Percentiles rank a stretch among this genome's conserved stretches.
These are phyloP conservation scores for Luidia sarsii DNA, from an alignment of 53 echinoderm and acorn worm species.

Conservation along the genomic window DNA sequence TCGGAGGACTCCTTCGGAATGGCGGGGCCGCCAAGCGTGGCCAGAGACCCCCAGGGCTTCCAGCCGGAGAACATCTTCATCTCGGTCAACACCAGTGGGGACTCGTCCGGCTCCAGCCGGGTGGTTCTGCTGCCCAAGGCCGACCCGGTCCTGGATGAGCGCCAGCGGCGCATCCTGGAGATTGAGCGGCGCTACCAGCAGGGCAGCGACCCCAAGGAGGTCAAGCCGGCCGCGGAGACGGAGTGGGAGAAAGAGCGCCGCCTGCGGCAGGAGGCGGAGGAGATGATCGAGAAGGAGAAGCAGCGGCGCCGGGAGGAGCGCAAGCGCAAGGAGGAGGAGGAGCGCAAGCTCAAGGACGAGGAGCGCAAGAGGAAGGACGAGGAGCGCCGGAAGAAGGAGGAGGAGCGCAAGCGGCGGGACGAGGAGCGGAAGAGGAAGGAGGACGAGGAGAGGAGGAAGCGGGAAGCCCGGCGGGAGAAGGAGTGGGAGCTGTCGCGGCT, in stretches of 20 bases:
- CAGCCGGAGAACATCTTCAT: constrained; percentile 56
- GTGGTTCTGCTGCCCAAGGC: constrained; percentile 42
- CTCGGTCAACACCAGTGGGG: constrained; percentile 33
- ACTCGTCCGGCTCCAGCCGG: constrained; percentile 31
- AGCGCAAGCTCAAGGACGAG: constrained; percentile 48
- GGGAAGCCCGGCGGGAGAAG: constrained; percentile 62
- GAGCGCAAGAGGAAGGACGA: constrained; percentile 52
- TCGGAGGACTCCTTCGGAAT: constrained; percentile 3
- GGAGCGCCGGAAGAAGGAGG: constrained; percentile 52
- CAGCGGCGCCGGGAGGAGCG: constrained; percentile 60
- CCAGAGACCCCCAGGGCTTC: constrained; percentile 6
- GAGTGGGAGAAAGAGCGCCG: constrained; percentile 40
- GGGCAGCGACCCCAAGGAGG: neutral
- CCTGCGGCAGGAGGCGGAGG: constrained; percentile 45
- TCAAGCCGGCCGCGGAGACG: constrained; percentile 18
- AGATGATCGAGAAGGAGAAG: constrained; percentile 67
- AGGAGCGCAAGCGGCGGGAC: constrained; percentile 50
- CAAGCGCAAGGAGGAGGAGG: constrained; percentile 59
- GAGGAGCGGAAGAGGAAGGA: constrained; percentile 57
- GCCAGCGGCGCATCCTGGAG: constrained; percentile 44
- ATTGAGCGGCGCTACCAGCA: constrained; percentile 53
- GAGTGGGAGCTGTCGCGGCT: constrained; percentile 39
- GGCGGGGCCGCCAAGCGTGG: constrained; percentile 6
- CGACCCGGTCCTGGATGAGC: constrained; percentile 21
- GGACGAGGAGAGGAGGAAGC: constrained; percentile 53